Conservation (phyloP, 1,140 invertebrate genomes). For the Paraescarpia echinospica region DNA sequence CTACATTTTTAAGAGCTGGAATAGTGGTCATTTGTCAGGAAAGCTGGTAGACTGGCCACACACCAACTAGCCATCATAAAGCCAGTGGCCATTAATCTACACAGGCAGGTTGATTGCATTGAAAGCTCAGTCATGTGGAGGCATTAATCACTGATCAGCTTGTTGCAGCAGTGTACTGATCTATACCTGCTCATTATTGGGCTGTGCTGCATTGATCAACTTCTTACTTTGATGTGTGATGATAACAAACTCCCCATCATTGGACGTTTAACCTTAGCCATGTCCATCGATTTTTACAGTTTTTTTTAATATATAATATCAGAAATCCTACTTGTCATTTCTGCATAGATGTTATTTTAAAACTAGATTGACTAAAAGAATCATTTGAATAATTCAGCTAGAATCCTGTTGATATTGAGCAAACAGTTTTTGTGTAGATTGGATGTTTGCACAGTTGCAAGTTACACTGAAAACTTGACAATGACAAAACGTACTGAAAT, state of each 20-base stretch:
- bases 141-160: background rate
- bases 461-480: too few species aligned
- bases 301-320: background rate
- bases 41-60: background rate
- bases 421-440: background rate
- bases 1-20: background rate
- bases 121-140: background rate
- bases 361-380: background rate
- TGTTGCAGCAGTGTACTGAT: background rate
- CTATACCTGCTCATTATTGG: background rate
- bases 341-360: background rate
- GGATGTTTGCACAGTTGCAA: background rate
- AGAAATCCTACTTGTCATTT: background rate
- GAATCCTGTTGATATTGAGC: background rate
- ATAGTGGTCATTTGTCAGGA: background rate
- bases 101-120: background rate
- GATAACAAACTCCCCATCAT: background rate
- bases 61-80: background rate
- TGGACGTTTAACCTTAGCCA: background rate
- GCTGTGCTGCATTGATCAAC: background rate
- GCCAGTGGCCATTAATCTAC: background rate
- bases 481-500: background rate
- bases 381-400: background rate
- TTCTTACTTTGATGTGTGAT: background rate
- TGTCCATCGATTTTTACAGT: background rate